Conservation (phyloP, 2,113 vertebrate species). For the Maccullochella peelii region DNA sequence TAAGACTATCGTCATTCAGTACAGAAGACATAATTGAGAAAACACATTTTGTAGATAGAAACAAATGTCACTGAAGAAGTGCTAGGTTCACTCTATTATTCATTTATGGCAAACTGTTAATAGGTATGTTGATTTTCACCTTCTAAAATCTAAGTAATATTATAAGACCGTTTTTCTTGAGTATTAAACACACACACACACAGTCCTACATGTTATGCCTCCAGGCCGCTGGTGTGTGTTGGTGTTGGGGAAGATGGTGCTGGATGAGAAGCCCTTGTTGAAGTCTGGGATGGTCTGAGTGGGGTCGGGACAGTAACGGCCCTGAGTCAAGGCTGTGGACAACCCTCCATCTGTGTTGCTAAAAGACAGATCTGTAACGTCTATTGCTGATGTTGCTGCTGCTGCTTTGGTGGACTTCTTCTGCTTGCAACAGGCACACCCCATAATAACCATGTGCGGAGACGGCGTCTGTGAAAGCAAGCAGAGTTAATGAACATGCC, state of each 20-base stretch:
- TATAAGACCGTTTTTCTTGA: neutral
- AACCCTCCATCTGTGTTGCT: constrained; percentile 62
- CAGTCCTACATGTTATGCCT: constrained; percentile 80
- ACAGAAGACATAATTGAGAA: neutral
- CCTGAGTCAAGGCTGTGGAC: constrained; percentile 30
- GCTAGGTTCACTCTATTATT: neutral
- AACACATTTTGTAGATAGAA: neutral
- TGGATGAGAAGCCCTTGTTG: constrained; percentile 71
- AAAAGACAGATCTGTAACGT: constrained; percentile 56
- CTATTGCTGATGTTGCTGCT: constrained; percentile 54
- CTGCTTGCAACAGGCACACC: constrained; percentile 93
- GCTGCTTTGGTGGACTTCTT: constrained; percentile 80
- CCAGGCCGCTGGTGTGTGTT: constrained; percentile 64
- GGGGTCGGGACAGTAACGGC: constrained; percentile 88
- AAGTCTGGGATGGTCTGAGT: constrained; percentile 79
- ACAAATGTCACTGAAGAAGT: neutral
- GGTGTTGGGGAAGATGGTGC: constrained; percentile 66
- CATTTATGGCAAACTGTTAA: neutral
- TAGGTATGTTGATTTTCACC: neutral
- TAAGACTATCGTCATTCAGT: neutral
- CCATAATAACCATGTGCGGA: constrained; percentile 86
- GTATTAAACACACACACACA: constrained; percentile 11
- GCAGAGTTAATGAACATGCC: neutral
- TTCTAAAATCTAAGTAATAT: neutral
- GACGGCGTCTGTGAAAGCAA: constrained; percentile 58